Evolutionary conservation across 2,888 invertebrate genomes (phyloP), one percentile per base, ranked within the genome.

Genomic region (Philopedon plagiatum): DNA sequence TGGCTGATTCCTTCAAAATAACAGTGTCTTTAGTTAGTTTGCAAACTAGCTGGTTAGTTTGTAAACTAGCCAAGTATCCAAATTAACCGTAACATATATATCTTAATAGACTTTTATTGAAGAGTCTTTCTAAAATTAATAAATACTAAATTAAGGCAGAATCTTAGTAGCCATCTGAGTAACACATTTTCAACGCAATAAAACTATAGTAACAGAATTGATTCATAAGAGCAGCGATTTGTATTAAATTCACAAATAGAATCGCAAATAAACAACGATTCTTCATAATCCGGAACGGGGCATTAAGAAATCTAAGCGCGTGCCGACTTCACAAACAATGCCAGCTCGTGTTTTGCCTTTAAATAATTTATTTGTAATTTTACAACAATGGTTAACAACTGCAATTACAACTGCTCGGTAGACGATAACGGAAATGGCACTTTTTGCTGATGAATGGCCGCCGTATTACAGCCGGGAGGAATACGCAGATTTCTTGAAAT

Each of bases 401-500:
- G 29, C 29, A 54, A 54, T 29, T 54, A 29, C 29, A 29, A 54
- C 7, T 18, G 13, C 29, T 29, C 51, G 23, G n/a, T 54, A 54
- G 15, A 54, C 29, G 51, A 54, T 54, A 54, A 54, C 51, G 29
- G 51, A 54, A 54, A 54, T 18, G 7, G 29, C 51, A 18, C 18
- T 15, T 54, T 54, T 54, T 54, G 29, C 29, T 54, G 51, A 54
- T 54, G 51, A 54, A 54, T 54, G 44, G 44, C 8, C 41, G 21
- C 7, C 26, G 1, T n/a, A 2, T 1, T 41, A 18, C 21, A 46
- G 51, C 15, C 15, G 13, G 29, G 29, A 1, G 18, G 13, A 54
- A 54, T 54, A 49, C 11, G 49, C 49, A 21, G 7, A 21, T 49
- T 49, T 49, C 11, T 21, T 1, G 11, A 21, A 46, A 46, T 21